Evolutionary conservation across 2,797 vertebrate species (phyloP).

Genomic region (Coilia nasus): DNA sequence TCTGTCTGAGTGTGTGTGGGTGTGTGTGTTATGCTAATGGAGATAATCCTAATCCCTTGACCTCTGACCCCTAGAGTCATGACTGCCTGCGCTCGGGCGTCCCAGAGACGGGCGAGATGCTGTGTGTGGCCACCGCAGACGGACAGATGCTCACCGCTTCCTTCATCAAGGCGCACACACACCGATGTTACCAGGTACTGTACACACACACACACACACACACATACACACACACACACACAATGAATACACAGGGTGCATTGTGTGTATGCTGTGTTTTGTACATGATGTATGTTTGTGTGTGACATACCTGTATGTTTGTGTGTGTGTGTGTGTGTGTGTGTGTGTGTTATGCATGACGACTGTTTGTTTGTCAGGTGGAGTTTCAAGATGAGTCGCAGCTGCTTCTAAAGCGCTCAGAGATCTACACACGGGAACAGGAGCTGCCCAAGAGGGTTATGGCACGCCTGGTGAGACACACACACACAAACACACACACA

Average conservation of each 20-base stretch:
- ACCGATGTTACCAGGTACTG: slow-evolving; percentile 87
- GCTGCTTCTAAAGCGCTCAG: slow-evolving; percentile 86
- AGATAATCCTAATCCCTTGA: background rate
- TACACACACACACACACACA: background rate
- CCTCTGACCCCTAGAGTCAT: slow-evolving; percentile 78
- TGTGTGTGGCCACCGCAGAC: slow-evolving; percentile 81
- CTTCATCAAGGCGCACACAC: slow-evolving; percentile 83
- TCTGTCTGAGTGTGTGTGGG: no score
- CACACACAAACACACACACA: slow-evolving; percentile 20
- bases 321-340: no score
- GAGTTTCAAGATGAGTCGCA: slow-evolving; percentile 94
- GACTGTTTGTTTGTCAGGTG: slow-evolving; percentile 77
- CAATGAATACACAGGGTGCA: background rate
- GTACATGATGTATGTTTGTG: no score
- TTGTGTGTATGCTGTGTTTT: no score
- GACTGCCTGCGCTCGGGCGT: slow-evolving; percentile 86
- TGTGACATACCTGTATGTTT: no score
- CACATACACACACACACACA: background rate
- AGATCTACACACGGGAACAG: slow-evolving; percentile 89
- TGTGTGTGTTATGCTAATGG: no score
- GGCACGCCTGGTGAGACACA: slow-evolving; percentile 83
- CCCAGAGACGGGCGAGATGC: slow-evolving; percentile 82
- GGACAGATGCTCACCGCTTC: slow-evolving; percentile 84
- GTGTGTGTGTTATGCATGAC: no score
- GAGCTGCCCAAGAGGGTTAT: slow-evolving; percentile 93